Conservation (phyloP, 2,888 invertebrate species). For the Philereme vetulata region DNA sequence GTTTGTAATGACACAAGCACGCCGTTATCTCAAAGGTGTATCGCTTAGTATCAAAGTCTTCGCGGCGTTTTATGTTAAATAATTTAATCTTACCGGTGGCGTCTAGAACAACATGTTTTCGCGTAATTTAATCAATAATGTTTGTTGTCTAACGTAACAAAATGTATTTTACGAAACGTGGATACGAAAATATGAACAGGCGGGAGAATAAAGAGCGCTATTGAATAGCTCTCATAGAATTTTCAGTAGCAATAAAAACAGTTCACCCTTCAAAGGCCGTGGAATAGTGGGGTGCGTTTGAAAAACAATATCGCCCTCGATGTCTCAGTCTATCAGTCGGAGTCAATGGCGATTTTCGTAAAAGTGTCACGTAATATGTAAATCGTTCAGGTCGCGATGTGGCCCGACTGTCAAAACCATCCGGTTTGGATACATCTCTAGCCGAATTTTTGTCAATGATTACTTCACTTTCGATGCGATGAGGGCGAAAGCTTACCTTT, state of each 20-base stretch:
- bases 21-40: conserved; percentile 55
- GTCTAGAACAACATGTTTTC: conserved; percentile 63
- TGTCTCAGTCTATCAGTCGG: conserved; percentile 77
- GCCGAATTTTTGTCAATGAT: conserved; percentile 72
- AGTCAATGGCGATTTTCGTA: conserved; percentile 78
- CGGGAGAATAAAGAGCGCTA: conserved; percentile 39
- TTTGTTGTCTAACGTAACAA: conserved; percentile 53
- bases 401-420: conserved; percentile 79
- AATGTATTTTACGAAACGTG: conserved; percentile 49
- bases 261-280: conserved; percentile 60
- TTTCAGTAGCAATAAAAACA: conserved; percentile 71
- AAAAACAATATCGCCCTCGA: conserved; percentile 78
- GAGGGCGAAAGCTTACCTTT: conserved; percentile 49
- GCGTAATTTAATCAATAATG: conserved; percentile 70
- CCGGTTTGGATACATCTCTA: conserved; percentile 66
- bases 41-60: conserved; percentile 63
- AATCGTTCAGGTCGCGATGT: conserved; percentile 81
- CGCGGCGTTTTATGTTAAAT: conserved; percentile 65
- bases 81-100: conserved; percentile 66
- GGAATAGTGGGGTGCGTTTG: conserved; percentile 62
- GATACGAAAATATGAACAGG: conserved; percentile 42
- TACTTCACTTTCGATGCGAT: conserved; percentile 64
- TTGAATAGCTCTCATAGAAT: conserved; percentile 62
- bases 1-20: conserved; percentile 56
- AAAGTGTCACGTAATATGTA: conserved; percentile 83